Evolutionary conservation across 2,113 vertebrate genomes (phyloP).

Genomic region (Ophiodon elongatus): DNA sequence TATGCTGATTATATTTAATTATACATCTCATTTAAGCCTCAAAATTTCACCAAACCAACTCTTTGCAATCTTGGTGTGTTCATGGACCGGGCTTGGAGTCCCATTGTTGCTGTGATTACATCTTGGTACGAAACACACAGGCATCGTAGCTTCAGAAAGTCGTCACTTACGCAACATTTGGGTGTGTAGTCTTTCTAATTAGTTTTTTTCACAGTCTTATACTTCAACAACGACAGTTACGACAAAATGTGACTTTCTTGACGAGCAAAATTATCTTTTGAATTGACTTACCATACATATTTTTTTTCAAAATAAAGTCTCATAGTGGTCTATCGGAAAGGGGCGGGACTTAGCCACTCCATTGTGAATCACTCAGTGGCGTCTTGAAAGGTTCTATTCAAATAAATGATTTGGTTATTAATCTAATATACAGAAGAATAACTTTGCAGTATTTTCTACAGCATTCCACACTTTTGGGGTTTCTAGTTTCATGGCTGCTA

Average conservation of each 20-base stretch:
- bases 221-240: neutral
- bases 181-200: neutral
- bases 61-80: neutral
- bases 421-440: slow-evolving; percentile 1
- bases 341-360: neutral
- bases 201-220: neutral
- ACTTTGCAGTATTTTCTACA: slow-evolving; percentile 3
- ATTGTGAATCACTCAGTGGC: neutral
- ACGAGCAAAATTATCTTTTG: neutral
- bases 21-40: neutral
- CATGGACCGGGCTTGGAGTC: neutral
- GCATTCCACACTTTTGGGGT: slow-evolving; percentile 7
- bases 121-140: neutral
- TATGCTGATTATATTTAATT: neutral
- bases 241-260: neutral
- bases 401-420: slow-evolving; percentile 2
- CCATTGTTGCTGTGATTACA: neutral
- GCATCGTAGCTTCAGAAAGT: too few species aligned
- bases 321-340: neutral
- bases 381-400: neutral
- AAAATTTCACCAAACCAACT: neutral
- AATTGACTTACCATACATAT: neutral
- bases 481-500: slow-evolving; percentile 16
- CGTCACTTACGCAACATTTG: too few species aligned
- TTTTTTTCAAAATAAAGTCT: neutral